phyloP scores from a whole-genome alignment of 2,888 invertebrate species.

The Melinaea marsaeus region DNA sequence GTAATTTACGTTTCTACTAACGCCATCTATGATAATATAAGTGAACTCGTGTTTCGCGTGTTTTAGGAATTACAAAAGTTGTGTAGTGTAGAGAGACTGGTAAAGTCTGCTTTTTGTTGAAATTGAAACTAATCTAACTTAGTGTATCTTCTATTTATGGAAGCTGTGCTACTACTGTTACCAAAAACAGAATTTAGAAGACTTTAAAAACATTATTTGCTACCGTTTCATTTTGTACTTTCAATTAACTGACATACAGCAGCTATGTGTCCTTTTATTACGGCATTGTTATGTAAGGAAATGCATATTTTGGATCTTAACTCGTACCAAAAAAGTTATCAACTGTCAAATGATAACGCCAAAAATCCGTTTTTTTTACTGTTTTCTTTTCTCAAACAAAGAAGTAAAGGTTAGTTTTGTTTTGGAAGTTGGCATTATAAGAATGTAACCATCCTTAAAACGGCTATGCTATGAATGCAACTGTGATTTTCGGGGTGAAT shows the following conservation, averaged over 20 bases:
- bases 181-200: slow-evolving; percentile 2
- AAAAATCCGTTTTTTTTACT: too few relatives aligned
- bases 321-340: too few relatives aligned
- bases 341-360: too few relatives aligned
- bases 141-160: slow-evolving; percentile 6
- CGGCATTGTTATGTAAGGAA: too few relatives aligned
- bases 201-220: background rate
- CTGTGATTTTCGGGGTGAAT: slow-evolving; percentile 28
- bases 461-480: slow-evolving; percentile 12
- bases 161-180: background rate
- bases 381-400: too few relatives aligned
- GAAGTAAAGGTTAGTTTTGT: too few relatives aligned
- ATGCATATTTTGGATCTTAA: too few relatives aligned
- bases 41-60: background rate
- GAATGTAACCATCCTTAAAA: slow-evolving; percentile 15
- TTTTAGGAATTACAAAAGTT: background rate
- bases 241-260: too few relatives aligned
- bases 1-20: background rate
- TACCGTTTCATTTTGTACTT: too few relatives aligned
- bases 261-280: too few relatives aligned
- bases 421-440: slow-evolving; percentile 6
- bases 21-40: slow-evolving; percentile 3
- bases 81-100: too few relatives aligned
- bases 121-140: slow-evolving; percentile 8
- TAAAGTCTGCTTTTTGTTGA: background rate